These are phyloP conservation scores for Lindbergichthys nudifrons DNA, from an alignment of 2,797 vertebrate species.

Conservation along the genomic window DNA sequence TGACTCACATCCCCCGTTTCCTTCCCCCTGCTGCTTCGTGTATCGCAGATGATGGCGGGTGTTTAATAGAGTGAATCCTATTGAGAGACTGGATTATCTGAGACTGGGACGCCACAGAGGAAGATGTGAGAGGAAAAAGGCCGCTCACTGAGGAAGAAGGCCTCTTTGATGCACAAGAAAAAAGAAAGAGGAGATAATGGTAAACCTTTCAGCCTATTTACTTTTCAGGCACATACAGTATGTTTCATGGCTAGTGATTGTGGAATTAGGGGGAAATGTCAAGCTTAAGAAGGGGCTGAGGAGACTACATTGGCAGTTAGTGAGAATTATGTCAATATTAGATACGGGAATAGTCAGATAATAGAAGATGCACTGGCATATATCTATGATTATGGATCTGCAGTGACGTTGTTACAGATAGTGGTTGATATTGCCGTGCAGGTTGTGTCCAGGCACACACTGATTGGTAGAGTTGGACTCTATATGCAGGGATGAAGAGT, in stretches of 20 bases:
- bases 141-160: conserved; percentile 9
- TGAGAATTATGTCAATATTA: conserved; percentile 45
- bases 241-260: conserved; percentile 43
- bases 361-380: conserved; percentile 47
- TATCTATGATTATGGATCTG: conserved; percentile 45
- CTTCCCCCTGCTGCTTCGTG: conserved; percentile 47
- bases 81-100: conserved; percentile 45
- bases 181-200: conserved; percentile 47
- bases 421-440: conserved; percentile 63
- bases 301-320: conserved; percentile 58
- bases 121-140: conserved; percentile 29
- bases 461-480: conserved; percentile 46
- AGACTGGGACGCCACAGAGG: conserved; percentile 34
- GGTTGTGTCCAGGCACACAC: conserved; percentile 66
- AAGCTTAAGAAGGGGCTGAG: conserved; percentile 7
- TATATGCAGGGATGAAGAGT: conserved; percentile 61
- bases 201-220: conserved; percentile 44
- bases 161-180: conserved; percentile 29
- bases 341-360: conserved; percentile 46
- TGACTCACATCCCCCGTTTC: conserved; percentile 58
- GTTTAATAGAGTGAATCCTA: conserved; percentile 57
- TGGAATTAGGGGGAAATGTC: conserved; percentile 23
- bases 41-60: conserved; percentile 39
- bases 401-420: conserved; percentile 46
- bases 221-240: conserved; percentile 48